phyloP scores from a whole-genome alignment of 2,888 invertebrate species.

The Ischnus inquisitorius region DNA sequence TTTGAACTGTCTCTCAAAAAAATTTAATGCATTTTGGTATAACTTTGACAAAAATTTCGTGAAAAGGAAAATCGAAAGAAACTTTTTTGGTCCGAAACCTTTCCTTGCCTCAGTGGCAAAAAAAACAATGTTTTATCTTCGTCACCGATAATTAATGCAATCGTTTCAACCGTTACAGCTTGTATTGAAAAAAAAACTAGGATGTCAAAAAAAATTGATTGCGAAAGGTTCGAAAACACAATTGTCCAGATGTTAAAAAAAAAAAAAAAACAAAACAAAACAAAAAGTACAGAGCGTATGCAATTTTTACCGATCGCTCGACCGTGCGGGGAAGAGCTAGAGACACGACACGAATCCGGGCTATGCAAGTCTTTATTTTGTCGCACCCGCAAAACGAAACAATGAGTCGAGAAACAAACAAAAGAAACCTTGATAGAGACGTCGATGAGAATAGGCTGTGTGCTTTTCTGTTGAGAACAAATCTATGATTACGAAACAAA shows the following conservation, averaged over 20 bases:
- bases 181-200: conserved; percentile 82
- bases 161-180: conserved; percentile 85
- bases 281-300: conserved; percentile 52
- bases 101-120: conserved; percentile 79
- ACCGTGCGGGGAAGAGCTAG: conserved; percentile 83
- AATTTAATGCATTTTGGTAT: no score
- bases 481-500: conserved; percentile 79
- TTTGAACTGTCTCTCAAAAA: not conserved
- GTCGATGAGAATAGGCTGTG: conserved; percentile 82
- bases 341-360: conserved; percentile 77
- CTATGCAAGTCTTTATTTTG: conserved; percentile 83
- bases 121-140: conserved; percentile 69
- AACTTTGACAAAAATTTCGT: no score
- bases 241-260: conserved; percentile 66
- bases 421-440: conserved; percentile 71
- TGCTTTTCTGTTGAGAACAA: conserved; percentile 83
- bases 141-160: conserved; percentile 83
- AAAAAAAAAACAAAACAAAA: conserved; percentile 45
- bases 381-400: conserved; percentile 79
- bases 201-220: conserved; percentile 80
- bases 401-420: conserved; percentile 57
- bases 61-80: conserved; percentile 10
- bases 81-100: not conserved
- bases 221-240: conserved; percentile 37
- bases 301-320: conserved; percentile 81